Conservation (phyloP, 2,888 invertebrate genomes). For the Chymomyza caudatula region DNA sequence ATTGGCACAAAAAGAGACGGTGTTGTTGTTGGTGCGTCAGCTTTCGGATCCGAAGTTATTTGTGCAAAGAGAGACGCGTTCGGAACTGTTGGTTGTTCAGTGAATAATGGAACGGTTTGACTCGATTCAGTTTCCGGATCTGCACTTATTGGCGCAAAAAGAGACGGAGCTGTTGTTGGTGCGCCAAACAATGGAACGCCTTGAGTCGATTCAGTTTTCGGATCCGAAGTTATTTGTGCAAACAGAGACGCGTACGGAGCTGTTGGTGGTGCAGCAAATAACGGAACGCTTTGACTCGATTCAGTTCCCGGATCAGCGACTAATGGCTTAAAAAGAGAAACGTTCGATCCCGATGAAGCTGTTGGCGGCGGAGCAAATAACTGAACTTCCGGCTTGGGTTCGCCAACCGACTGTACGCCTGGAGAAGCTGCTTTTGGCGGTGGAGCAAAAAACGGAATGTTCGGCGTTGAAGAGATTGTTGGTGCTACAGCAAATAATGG, state of each 20-base stretch:
- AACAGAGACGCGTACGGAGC: conserved; percentile 33
- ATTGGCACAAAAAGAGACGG: not conserved
- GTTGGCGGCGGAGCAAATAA: not conserved
- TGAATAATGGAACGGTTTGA: conserved; percentile 26
- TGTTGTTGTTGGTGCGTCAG: not conserved
- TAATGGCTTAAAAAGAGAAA: not conserved
- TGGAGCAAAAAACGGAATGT: conserved; percentile 11
- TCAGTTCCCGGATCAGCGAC: conserved; percentile 7
- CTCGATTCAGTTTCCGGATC: not conserved
- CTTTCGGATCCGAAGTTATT: not conserved
- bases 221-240: conserved; percentile 23
- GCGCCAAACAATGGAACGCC: conserved; percentile 28
- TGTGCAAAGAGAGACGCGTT: not conserved
- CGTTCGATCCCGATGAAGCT: not conserved
- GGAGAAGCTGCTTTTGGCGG: not conserved
- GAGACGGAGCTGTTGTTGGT: not conserved
- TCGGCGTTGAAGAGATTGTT: not conserved
- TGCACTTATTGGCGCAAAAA: not conserved
- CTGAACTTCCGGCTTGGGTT: not conserved
- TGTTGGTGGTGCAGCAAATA: conserved; percentile 6
- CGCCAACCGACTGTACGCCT: not conserved
- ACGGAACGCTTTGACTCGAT: not conserved
- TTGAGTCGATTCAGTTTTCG: conserved; percentile 6
- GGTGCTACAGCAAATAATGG: not conserved
- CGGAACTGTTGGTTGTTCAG: not conserved